phyloP scores from a whole-genome alignment of 2,888 invertebrate species.

The Mythimna loreyi region DNA sequence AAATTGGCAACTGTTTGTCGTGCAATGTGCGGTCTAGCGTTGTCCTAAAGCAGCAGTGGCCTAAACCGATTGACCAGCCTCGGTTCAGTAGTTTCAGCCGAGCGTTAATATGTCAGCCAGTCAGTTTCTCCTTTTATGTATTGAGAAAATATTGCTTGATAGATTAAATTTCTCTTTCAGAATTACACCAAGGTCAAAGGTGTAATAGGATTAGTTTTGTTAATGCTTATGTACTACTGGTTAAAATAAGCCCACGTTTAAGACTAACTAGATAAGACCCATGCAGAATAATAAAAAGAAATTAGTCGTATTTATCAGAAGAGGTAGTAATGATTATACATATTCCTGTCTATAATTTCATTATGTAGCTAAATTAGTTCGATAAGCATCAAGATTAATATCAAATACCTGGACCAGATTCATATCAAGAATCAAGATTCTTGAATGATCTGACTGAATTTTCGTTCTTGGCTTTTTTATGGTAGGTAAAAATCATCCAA shows the following conservation, averaged over 20 bases:
- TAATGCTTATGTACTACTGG: too few relatives aligned
- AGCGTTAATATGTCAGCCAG: too few relatives aligned
- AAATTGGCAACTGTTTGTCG: too few relatives aligned
- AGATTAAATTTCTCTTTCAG: not conserved
- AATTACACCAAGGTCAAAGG: not conserved
- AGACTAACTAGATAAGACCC: not conserved
- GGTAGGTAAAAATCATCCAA: too few relatives aligned
- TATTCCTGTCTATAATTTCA: not conserved
- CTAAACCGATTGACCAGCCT: too few relatives aligned
- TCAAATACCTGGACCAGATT: constrained; percentile 9
- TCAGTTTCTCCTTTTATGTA: too few relatives aligned
- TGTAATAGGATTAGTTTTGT: not conserved
- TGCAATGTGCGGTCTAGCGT: too few relatives aligned
- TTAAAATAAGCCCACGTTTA: not conserved
- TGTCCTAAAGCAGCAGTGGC: too few relatives aligned
- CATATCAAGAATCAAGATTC: not conserved
- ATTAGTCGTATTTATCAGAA: not conserved
- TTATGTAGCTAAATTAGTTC: not conserved
- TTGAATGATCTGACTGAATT: not conserved
- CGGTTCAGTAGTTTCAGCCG: too few relatives aligned
- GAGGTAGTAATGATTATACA: not conserved
- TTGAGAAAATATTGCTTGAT: too few relatives aligned
- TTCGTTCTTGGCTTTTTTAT: not conserved
- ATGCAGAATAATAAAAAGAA: not conserved
- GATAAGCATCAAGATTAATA: constrained; percentile 9